phyloP scores from a whole-genome alignment of 2,888 invertebrate species.

The Entomobrya proxima region DNA sequence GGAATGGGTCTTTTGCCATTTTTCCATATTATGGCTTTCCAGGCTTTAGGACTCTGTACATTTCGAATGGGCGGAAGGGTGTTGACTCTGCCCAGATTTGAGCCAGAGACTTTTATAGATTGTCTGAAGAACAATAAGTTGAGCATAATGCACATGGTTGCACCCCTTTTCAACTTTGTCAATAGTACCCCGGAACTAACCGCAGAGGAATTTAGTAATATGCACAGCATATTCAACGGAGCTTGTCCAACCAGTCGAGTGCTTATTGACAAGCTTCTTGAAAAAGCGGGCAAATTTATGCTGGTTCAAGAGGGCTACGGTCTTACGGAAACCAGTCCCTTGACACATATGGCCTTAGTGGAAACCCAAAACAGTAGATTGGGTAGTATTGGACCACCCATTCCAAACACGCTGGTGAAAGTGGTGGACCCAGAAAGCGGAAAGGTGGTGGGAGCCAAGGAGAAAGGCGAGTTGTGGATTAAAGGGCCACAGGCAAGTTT shows the following conservation, averaged over 20 bases:
- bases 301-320: slow-evolving; percentile 79
- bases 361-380: slow-evolving; percentile 73
- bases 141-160: slow-evolving; percentile 80
- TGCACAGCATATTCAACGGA: slow-evolving; percentile 84
- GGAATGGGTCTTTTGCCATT: slow-evolving; percentile 85
- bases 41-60: slow-evolving; percentile 82
- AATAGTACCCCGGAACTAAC: slow-evolving; percentile 84
- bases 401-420: slow-evolving; percentile 52
- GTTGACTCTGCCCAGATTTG: slow-evolving; percentile 84
- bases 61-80: slow-evolving; percentile 82
- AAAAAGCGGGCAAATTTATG: slow-evolving; percentile 76
- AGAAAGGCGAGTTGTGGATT: slow-evolving; percentile 85
- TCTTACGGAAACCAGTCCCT: slow-evolving; percentile 82
- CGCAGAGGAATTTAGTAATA: slow-evolving; percentile 82
- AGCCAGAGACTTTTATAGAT: slow-evolving; percentile 85
- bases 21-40: slow-evolving; percentile 88
- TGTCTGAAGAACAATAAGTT: slow-evolving; percentile 81
- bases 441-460: slow-evolving; percentile 81
- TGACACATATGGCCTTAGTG: slow-evolving; percentile 56
- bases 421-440: slow-evolving; percentile 80
- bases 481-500: slow-evolving; percentile 83
- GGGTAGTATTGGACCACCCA: slow-evolving; percentile 53
- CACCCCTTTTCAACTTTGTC: slow-evolving; percentile 86
- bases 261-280: slow-evolving; percentile 81
- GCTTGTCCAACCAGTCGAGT: slow-evolving; percentile 81